A percentile compares a stretch with the other conserved stretches of the same genome.
Evolutionary conservation across 2,113 vertebrate genomes (phyloP).

Genomic region (Aspidoscelis tigris): DNA sequence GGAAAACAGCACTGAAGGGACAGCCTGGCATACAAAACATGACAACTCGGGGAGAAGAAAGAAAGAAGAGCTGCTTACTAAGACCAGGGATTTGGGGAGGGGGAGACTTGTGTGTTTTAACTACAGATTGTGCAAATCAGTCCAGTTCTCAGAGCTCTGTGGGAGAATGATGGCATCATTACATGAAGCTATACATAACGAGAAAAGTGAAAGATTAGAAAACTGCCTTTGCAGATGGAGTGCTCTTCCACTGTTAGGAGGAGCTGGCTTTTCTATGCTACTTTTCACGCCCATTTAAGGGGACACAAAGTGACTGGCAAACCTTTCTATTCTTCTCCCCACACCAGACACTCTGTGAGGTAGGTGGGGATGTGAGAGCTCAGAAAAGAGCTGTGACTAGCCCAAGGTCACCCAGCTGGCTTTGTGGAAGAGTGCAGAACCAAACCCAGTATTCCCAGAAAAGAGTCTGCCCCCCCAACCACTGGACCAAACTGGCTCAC

Average conservation of each 20-base stretch:
- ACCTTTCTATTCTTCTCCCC: too few species aligned
- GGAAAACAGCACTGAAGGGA: conserved; percentile 18
- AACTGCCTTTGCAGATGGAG: neutral
- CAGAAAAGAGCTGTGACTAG: too few species aligned
- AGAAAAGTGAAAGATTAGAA: neutral
- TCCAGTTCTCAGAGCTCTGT: neutral
- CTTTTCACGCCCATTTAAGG: too few species aligned
- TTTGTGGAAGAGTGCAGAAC: too few species aligned
- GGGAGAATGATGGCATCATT: neutral
- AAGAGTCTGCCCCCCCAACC: too few species aligned
- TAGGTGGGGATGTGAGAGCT: too few species aligned
- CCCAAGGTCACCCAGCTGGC: too few species aligned
- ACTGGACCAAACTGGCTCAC: too few species aligned
- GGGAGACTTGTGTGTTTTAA: neutral
- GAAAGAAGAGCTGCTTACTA: neutral
- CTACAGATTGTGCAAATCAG: neutral
- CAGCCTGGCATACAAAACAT: neutral
- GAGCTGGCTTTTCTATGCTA: too few species aligned
- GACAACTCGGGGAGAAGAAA: neutral
- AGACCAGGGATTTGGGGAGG: neutral
- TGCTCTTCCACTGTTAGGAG: conserved; percentile 7
- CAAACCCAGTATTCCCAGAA: too few species aligned
- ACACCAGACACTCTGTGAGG: too few species aligned
- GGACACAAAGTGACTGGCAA: too few species aligned
- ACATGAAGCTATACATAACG: neutral